Evolutionary conservation across 2,113 vertebrate genomes (phyloP), one percentile per base, ranked within the genome.

Genomic region (Mirza zaza): DNA sequence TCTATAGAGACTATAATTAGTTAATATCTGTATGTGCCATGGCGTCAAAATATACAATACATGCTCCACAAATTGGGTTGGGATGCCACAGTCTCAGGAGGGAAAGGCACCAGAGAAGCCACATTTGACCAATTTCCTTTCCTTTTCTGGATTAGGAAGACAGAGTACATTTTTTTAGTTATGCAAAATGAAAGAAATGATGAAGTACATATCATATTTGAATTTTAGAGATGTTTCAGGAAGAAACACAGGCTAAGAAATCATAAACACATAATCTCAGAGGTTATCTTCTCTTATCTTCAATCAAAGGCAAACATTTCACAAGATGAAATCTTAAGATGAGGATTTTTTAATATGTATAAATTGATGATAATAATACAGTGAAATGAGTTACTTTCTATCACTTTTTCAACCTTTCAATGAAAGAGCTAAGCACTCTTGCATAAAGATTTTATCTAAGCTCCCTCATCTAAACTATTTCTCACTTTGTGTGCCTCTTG

Each of bases 231-330:
- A 52, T 95, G 10, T 77, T 63, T 93, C 61, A 61, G 21, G 23
- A 59, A 83, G 18, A 92, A 85, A 86, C 17, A 12, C 34, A 91
- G 36, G 73, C 42, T 94, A 77, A 91, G 27, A 89, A 91, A 94
- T 85, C 32, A 63, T 36, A 55, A 71, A n/a, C 10, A 59, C 15
- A 81, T 81, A 86, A 86, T 91, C 45, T 94, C 68, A 83, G 25
- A 96, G 52, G 15, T 42, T 67, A 77, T 79, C 45, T 85, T 86
- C 71, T 39, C 39, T 83, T 76, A 65, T 55, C 65, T 86, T 94
- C 68, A 81, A 42, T 84, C 50, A 88, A 92, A 92, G 59, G 8
- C 57, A 94, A 93, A 48, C 25, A 91, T 61, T 96, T 88, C 92
- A 86, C 61, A 70, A 39, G 55, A 90, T 94, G 61, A 82, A 14